phyloP scores from a whole-genome alignment of 2,888 invertebrate genomes.

The Leptopilina myrica region DNA sequence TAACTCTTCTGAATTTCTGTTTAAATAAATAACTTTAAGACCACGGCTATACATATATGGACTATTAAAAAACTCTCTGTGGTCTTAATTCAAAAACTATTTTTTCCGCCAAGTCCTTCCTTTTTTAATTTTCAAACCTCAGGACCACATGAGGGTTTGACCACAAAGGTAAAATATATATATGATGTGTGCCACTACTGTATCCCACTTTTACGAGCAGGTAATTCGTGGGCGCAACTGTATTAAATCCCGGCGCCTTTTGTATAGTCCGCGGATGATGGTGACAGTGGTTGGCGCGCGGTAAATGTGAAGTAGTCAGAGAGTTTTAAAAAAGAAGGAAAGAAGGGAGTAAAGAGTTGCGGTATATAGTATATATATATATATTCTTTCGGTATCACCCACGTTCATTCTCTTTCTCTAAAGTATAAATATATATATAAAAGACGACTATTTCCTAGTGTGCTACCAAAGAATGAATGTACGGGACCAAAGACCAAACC shows the following conservation, averaged over 20 bases:
- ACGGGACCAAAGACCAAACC: conserved; percentile 42
- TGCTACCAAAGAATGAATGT: conserved; percentile 51
- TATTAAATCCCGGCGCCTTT: conserved; percentile 23
- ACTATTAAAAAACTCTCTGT: too few relatives aligned
- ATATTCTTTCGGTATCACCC: conserved; percentile 9
- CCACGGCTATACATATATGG: too few relatives aligned
- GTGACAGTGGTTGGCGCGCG: conserved; percentile 12
- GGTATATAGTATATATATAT: not conserved
- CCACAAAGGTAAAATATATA: too few relatives aligned
- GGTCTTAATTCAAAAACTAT: too few relatives aligned
- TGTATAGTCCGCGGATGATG: not conserved
- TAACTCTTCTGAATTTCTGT: too few relatives aligned
- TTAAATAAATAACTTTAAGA: too few relatives aligned
- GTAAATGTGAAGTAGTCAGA: conserved; percentile 3
- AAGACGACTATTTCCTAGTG: conserved; percentile 7
- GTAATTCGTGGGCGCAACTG: conserved; percentile 6
- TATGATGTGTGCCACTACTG: too few relatives aligned
- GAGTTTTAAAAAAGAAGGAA: not conserved
- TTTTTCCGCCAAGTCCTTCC: too few relatives aligned
- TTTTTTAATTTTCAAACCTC: not conserved
- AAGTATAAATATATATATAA: not conserved
- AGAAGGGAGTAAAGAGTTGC: not conserved
- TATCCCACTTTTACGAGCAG: not conserved
- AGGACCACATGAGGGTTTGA: too few relatives aligned
- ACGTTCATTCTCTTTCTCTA: conserved; percentile 6